Evolutionary conservation across 2,113 vertebrate genomes (phyloP), one percentile per base, ranked within the genome.

Genomic region (Irena cyanogastra): DNA sequence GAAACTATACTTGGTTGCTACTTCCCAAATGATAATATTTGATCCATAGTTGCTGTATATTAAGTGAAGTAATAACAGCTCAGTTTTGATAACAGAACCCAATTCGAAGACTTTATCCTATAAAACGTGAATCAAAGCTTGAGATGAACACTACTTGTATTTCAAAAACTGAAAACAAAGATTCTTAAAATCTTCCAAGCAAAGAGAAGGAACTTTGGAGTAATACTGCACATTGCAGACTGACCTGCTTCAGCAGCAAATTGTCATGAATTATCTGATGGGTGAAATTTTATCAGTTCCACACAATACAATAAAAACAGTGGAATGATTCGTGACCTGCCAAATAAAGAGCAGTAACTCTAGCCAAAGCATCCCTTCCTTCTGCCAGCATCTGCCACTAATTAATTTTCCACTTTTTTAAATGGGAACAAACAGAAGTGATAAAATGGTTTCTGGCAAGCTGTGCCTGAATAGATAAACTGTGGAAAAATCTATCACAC

Each of bases 391-490:
- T 60, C 77, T 89, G 83, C 82, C 86, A 79, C 65, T 92, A 80
- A 52, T 91, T 75, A 65, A 56, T 95, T 97, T 97, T 97, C 96
- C 91, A 76, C 92, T 96, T 97, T 88, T 69, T 74, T 0, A 94
- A 96, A 94, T 53, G 85, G 89, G 94, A 96, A 97, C 90, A 97
- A 96, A 96, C 57, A 95, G 89, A 95, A 92, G 72, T 53, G 92
- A 94, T 95, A 96, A 97, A 96, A 87, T 18, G 54, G 39, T 91
- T 95, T 93, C 64, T 94, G 61, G 95, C 53, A 95, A 78, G 83
- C 65, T 94, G 52, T 71, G 37, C 57, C 71, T 74, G 45, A 95
- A 94, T 21, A 90, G 71, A 94, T 87, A 94, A 93, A 80, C 47
- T 70, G 57, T 71, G 87, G 97, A 92, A 97, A 96, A 95, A 83